Base-by-base conservation (phyloP, 2,797 vertebrate genomes). In the Eospalax fontanierii region DNA sequence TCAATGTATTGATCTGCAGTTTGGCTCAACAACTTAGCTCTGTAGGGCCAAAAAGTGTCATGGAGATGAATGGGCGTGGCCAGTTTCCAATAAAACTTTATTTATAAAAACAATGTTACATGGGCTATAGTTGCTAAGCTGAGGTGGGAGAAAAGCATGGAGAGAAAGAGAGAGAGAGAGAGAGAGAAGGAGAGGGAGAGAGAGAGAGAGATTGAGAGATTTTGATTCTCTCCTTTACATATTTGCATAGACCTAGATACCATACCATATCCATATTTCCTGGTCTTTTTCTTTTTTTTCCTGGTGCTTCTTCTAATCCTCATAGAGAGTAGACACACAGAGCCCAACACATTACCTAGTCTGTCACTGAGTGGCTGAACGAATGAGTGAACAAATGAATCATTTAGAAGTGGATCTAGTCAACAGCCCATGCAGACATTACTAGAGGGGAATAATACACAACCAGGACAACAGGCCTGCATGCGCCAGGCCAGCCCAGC, bases 11-110 rank as follows among this genome's bases (percentile, higher is more conserved):
- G 40, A n/a, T 76, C 19, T 76, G 5, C 4, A n/a, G 24, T 40
- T n/a, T 74, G 43, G 43, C 57, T 6, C 28, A 35, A 86, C 22
- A 54, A 21, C 66, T 65, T 19, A 33, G 3, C 66, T 89, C 93
- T 82, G 68, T 22, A 19, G 3, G 12, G 71, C 59, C 30, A 26
- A 54, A 87, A 54, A n/a, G n/a, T n/a, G n/a, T n/a, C n/a, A 38
- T 80, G 57, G 57, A 61, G 71, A 71, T 61, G 54, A 66, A 76
- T 71, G 63, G 19, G 24, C 14, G 11, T 54, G 61, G 9, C 22
- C 78, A 9, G 6, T 3, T 94, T 66, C 66, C 88, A 93, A 89
- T 90, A 96, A 89, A 97, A 84, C 71, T 95, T 96, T 96, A 90
- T 90, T 81, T 75, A 92, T 59, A 54, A 86, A 92, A 96, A 87